Evolutionary conservation across 1,140 invertebrate genomes (phyloP), one percentile per base, ranked within the genome.

Genomic region (Heliconius hermathena): DNA sequence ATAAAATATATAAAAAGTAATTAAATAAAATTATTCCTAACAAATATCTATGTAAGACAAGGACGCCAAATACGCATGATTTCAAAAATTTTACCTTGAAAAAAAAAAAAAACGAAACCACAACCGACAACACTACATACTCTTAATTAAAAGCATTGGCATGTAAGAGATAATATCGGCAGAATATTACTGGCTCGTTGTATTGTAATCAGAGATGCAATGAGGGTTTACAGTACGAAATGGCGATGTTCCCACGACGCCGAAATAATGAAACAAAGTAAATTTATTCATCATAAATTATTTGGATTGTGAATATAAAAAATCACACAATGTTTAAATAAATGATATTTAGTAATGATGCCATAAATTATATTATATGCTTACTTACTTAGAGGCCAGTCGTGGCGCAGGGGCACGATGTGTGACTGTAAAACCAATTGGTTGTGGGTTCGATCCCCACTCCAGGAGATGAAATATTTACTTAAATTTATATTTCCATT

Each of bases 191-290:
- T 33, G 78, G 60, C 22, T 75, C 74, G 76, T 76, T 76, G 79
- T 73, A 76, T 80, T 80, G 46, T 73, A 70, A 73, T 71, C 49
- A 79, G 52, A 80, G 74, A 72, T 74, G 74, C 52, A 75, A 76
- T 29, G 33, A 71, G 60, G 70, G 76, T 54, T 57, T 33, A 80
- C 71, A 36, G 49, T 66, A 60, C 74, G 60, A 76, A 76, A 80
- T 76, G 74, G 74, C 74, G 74, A 41, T 57, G 66, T 80, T 80
- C 78, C 71, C 78, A 80, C 78, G 74, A 49, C 38, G 77, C 29
- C 66, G 26, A 79, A 52, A 72, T 54, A 54, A 75, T 49, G 74
- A 66, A 46, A 66, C 60, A 66, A 66, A 26, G 26, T 29, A 66
- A 66, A 66, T 77, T 36, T 76, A 66, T 66, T 76, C 74, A 29